phyloP scores from a whole-genome alignment of 2,113 vertebrate species.

The Oxygymnocypris stewartii region DNA sequence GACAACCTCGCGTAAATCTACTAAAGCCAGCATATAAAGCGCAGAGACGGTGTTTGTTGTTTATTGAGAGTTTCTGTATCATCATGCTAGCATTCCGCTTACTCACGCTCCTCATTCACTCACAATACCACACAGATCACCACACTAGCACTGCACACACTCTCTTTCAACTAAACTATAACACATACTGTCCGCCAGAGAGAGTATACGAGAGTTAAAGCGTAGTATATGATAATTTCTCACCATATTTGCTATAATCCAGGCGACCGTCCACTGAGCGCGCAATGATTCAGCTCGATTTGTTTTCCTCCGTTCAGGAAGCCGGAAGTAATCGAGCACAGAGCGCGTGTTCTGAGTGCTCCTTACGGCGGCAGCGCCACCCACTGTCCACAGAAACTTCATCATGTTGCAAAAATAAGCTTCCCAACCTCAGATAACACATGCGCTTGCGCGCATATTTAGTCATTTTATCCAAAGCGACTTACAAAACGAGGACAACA shows the following conservation, averaged over 20 bases:
- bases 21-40: not conserved
- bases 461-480: too few relatives aligned
- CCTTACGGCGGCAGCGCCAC: not conserved
- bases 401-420: too few relatives aligned
- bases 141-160: not conserved
- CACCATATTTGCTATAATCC: slow-evolving; percentile 68
- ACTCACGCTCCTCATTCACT: slow-evolving; percentile 4
- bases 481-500: too few relatives aligned
- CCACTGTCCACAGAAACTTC: too few relatives aligned
- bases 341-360: not conserved
- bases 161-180: accelerated
- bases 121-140: not conserved
- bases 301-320: slow-evolving; percentile 13
- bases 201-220: accelerated
- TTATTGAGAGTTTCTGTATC: too few relatives aligned
- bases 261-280: slow-evolving; percentile 21
- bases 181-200: accelerated
- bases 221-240: slow-evolving; percentile 48
- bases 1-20: not conserved
- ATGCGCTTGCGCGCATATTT: too few relatives aligned
- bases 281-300: slow-evolving; percentile 53
- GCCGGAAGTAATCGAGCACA: slow-evolving; percentile 41
- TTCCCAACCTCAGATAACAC: too few relatives aligned
- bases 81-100: not conserved
- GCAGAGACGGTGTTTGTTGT: not conserved